Base-by-base conservation (phyloP, 2,113 vertebrate species). In the Corythornis madagascariensis region DNA sequence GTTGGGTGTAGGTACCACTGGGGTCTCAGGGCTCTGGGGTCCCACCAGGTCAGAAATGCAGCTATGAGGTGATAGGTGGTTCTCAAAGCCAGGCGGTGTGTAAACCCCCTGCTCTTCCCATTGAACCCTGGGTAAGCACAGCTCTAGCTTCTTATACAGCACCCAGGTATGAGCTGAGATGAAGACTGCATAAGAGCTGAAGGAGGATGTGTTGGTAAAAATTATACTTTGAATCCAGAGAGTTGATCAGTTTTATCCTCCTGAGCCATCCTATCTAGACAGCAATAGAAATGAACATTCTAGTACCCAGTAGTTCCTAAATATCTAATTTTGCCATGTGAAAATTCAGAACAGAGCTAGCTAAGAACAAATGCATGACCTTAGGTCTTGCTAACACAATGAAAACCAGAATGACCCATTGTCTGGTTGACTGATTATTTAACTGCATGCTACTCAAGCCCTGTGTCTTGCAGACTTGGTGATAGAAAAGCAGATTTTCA, bases 401-500 rank as follows among this genome's bases (percentile, higher is more conserved):
- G 33, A 59, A 77, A 95, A 69, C 5, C 33, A 77, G 85, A 88
- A 80, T 43, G 19, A 22, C 14, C 29, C 20, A 10, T 24, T 61
- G 10, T 33, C n/a, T 59, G 33, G 6, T 19, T 42, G 53, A 55
- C 25, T 2, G 11, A 13, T n/a, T 73, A 3, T 52, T 64, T 47
- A 79, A 55, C 16, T 83, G 24, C 9, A 15, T 12, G 38, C 28
- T 76, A 47, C 11, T 72, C 42, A 63, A 89, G 5, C 11, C 79
- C 40, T 52, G 8, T 76, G 38, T 80, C 33, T 86, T 83, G 57
- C 13, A 63, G 67, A 38, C 16, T 85, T 93, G 59, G 45, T 89
- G 63, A 93, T 9, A 88, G 63, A 85, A 75, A 84, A 87, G 55
- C 5, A 1, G 33, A 80, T 91, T 95, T 94, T 95, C 64, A 63